phyloP scores from a whole-genome alignment of 2,797 vertebrate genomes.

The Girardinus metallicus region DNA sequence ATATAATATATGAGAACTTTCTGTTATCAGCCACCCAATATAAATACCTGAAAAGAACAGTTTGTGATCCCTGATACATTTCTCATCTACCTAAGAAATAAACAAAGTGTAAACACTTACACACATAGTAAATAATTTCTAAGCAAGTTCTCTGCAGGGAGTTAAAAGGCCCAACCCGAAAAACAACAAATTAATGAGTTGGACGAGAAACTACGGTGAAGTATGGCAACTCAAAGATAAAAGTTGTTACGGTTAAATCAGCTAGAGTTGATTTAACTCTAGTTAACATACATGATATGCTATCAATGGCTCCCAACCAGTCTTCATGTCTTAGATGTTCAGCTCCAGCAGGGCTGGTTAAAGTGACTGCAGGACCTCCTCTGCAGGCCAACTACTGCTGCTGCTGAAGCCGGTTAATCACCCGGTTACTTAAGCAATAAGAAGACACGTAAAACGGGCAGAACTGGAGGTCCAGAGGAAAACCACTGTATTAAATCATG shows the following conservation, averaged over 20 bases:
- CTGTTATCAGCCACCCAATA: not conserved
- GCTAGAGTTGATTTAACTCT: not conserved
- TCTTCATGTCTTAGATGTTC: too few species aligned
- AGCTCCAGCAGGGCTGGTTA: not conserved
- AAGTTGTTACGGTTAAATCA: not conserved
- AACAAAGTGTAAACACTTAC: not conserved
- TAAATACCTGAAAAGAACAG: not conserved
- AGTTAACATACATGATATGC: not conserved
- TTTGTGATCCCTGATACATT: not conserved
- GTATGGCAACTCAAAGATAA: not conserved
- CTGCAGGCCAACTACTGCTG: too few species aligned
- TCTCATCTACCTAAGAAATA: not conserved
- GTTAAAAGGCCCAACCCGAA: not conserved
- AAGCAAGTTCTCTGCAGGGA: too few species aligned
- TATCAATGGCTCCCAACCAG: not conserved
- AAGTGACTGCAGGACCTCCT: not conserved
- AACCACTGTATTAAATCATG: not conserved
- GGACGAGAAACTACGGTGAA: not conserved
- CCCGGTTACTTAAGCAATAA: too few species aligned
- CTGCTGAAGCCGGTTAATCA: too few species aligned
- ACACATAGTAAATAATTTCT: too few species aligned
- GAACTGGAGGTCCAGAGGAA: too few species aligned
- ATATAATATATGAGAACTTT: not conserved
- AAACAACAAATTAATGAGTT: not conserved
- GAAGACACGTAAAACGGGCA: too few species aligned